These are phyloP conservation scores for Barbus barbus DNA, from an alignment of 2,113 vertebrate genomes.

Conservation along the genomic window DNA sequence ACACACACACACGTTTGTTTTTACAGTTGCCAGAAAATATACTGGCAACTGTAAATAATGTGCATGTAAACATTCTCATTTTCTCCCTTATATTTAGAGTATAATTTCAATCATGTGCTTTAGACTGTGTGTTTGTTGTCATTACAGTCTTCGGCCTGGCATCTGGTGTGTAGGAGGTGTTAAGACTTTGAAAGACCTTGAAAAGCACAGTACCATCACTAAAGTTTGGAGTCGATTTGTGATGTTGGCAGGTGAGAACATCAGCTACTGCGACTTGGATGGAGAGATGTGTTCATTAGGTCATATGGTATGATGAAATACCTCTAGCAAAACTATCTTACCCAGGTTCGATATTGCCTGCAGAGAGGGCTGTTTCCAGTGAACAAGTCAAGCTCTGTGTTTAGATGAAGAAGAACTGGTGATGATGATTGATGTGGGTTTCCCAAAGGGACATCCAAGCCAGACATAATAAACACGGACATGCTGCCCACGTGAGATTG, in stretches of 20 bases:
- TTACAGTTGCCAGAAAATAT: too few relatives aligned
- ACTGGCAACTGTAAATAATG: neutral
- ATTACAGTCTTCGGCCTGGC: conserved; percentile 1
- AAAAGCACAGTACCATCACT: conserved; percentile 8
- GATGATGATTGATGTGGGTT: conserved; percentile 31
- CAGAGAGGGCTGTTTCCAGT: neutral
- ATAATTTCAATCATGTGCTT: neutral
- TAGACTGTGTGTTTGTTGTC: neutral
- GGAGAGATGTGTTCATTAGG: conserved; percentile 14
- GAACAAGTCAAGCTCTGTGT: neutral
- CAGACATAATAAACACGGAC: conserved; percentile 22
- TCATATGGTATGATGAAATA: conserved; percentile 28
- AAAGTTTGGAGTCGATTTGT: neutral
- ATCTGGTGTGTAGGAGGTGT: conserved; percentile 18
- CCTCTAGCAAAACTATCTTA: neutral
- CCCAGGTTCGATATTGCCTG: neutral
- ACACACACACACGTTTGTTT: too few relatives aligned
- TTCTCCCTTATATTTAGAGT: neutral
- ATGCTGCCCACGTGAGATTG: conserved; percentile 56
- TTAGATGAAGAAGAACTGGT: conserved; percentile 20
- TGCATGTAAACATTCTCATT: neutral
- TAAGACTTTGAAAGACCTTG: conserved; percentile 37
- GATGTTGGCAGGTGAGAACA: conserved; percentile 29
- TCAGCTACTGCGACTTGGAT: neutral
- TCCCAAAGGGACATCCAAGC: conserved; percentile 20